phyloP scores from a whole-genome alignment of 2,797 vertebrate genomes.

The Loris lydekkerianus region DNA sequence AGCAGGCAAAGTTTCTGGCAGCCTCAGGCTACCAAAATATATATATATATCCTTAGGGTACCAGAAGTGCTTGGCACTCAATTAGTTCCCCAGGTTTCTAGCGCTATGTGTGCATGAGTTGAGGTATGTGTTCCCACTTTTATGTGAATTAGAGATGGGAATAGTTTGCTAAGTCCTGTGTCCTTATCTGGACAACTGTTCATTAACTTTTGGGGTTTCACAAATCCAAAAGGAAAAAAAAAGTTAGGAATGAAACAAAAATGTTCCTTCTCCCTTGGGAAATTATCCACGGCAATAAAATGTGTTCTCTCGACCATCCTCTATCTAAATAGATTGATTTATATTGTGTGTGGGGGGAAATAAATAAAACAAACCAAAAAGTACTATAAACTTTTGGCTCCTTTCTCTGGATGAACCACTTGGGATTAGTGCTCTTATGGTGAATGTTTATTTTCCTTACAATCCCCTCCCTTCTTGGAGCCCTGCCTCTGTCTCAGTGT shows the following conservation, averaged over 20 bases:
- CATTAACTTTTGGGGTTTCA: conserved; percentile 73
- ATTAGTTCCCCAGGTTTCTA: conserved; percentile 73
- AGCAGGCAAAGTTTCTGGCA: conserved; percentile 90
- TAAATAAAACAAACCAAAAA: conserved; percentile 77
- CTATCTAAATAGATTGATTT: conserved; percentile 83
- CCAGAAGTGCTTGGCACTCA: conserved; percentile 79
- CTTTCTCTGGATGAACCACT: conserved; percentile 55
- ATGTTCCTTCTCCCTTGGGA: conserved; percentile 70
- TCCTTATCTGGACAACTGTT: conserved; percentile 80
- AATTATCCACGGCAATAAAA: conserved; percentile 79
- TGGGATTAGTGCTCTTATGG: conserved; percentile 60
- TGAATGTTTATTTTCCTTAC: conserved; percentile 70
- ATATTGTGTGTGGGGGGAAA: conserved; percentile 56
- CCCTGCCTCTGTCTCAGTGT: conserved; percentile 2
- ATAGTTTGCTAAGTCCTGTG: conserved; percentile 66
- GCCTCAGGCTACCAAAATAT: conserved; percentile 84
- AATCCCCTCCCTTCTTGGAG: conserved; percentile 63
- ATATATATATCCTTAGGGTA: conserved; percentile 74
- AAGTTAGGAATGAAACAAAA: conserved; percentile 64
- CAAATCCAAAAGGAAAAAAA: conserved; percentile 58
- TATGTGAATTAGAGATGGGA: conserved; percentile 72
- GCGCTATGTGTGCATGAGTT: conserved; percentile 41
- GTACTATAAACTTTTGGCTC: conserved; percentile 74
- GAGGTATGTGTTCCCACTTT: conserved; percentile 62
- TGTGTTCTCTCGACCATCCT: conserved; percentile 72